Evolutionary conservation across 1,140 invertebrate genomes (phyloP).

Genomic region (Drosophila teissieri): DNA sequence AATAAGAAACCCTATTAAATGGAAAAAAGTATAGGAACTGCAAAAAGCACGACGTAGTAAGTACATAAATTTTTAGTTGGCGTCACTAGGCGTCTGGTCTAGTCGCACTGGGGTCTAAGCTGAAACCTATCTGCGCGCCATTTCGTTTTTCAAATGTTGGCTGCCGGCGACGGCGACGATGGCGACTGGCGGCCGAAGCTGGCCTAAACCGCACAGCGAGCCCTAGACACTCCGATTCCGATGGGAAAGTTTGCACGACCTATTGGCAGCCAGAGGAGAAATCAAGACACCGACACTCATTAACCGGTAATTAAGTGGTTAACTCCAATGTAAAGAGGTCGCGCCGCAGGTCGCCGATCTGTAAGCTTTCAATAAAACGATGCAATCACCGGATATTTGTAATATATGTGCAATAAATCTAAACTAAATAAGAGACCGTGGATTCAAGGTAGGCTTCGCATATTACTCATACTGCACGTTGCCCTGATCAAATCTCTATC

Average conservation of each 20-base stretch:
- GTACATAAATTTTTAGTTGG: constrained; percentile 74
- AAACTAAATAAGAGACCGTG: too few relatives aligned
- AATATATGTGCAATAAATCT: too few relatives aligned
- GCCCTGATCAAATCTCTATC: neutral
- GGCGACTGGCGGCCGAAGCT: constrained; percentile 77
- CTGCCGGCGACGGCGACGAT: constrained; percentile 56
- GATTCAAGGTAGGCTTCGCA: neutral
- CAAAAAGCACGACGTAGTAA: constrained; percentile 56
- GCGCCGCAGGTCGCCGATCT: neutral
- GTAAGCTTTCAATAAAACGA: neutral
- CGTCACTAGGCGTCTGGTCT: constrained; percentile 77
- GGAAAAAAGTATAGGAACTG: constrained; percentile 51
- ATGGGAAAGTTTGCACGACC: constrained; percentile 50
- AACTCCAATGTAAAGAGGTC: constrained; percentile 26
- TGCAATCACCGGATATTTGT: neutral
- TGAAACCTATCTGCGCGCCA: constrained; percentile 77
- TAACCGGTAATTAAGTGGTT: constrained; percentile 39
- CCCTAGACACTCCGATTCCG: constrained; percentile 7
- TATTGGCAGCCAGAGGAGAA: constrained; percentile 43
- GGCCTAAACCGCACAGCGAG: constrained; percentile 57
- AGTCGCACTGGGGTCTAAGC: constrained; percentile 77
- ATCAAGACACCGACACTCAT: constrained; percentile 27
- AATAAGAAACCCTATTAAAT: constrained; percentile 20
- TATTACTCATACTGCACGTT: constrained; percentile 9
- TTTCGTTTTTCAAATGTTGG: constrained; percentile 74